Conservation (phyloP, 2,888 invertebrate genomes). For the Metellina segmentata region DNA sequence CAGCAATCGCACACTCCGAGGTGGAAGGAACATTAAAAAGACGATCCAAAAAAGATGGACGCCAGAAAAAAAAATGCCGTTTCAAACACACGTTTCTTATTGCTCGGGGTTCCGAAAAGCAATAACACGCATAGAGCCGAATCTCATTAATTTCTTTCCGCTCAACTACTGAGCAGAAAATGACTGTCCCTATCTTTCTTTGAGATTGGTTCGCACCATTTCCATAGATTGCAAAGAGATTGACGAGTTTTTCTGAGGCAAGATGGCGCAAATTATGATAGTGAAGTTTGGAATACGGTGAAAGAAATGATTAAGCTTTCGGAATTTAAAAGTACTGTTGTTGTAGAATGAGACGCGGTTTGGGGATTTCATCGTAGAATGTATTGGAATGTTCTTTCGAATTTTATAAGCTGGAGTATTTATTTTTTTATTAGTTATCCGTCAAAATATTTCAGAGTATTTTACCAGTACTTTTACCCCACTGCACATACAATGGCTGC, state of each 20-base stretch:
- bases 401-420: background rate
- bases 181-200: background rate
- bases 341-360: too few species aligned
- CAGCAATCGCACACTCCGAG: background rate
- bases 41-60: background rate
- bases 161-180: background rate
- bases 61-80: background rate
- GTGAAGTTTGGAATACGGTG: too few species aligned
- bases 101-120: background rate
- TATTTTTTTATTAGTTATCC: too few species aligned
- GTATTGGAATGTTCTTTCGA: too few species aligned
- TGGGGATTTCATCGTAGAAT: too few species aligned
- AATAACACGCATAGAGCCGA: conserved; percentile 10
- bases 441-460: too few species aligned
- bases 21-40: conserved; percentile 5
- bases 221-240: background rate
- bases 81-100: conserved; percentile 3
- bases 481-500: too few species aligned
- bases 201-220: background rate
- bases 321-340: too few species aligned
- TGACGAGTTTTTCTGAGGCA: too few species aligned
- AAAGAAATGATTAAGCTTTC: too few species aligned
- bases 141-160: conserved; percentile 12
- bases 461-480: too few species aligned
- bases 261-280: too few species aligned